Base-by-base conservation (phyloP, 2,113 vertebrate species). In the Chaenocephalus aceratus region DNA sequence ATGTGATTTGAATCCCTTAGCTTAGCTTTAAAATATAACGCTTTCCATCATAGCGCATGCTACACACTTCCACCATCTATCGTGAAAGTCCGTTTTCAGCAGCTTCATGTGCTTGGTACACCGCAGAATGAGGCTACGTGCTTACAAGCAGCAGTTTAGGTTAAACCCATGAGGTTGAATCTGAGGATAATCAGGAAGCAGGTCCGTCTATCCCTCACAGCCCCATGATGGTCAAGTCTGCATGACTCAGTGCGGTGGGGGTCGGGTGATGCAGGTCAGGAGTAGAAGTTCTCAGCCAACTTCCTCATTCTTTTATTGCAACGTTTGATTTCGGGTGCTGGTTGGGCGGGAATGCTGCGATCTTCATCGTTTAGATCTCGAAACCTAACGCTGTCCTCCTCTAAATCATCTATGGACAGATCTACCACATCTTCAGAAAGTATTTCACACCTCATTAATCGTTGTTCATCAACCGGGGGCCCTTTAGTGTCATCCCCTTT, bases 231-330 rank as follows among this genome's bases (percentile, higher is more conserved):
- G 1, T 41, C n/a, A 3, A 13, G 9, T 14, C 23, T 26, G 46
- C n/a, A 1, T 80, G 69, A 69, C 75, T 57, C 60, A 8, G 26
- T 30, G 74, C 3, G 26, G 36, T 72, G 73, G 41, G 6, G 5
- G 67, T 68, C 49, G 69, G 51, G 72, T 57, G 58, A 44, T 41
- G 10, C 23, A 0, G 48, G 9, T 92, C 88, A 92, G 41, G 66
- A 56, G 80, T 88, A 94, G 75, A 92, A 95, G 77, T 82, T 91
- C 46, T 53, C 72, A 0, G 92, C 94, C 78, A 93, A 64, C 44
- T 71, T 88, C 86, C 57, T 91, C 90, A 92, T 93, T 41, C 93
- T 89, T 18, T 86, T 91, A 30, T 91, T 90, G 59, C 9, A 21
- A 8, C 1, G 12, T 57, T 26, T 15, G 0, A 0, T 1, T 0